Evolutionary conservation across 2,888 invertebrate genomes (phyloP).

Genomic region (Clostera curtula): DNA sequence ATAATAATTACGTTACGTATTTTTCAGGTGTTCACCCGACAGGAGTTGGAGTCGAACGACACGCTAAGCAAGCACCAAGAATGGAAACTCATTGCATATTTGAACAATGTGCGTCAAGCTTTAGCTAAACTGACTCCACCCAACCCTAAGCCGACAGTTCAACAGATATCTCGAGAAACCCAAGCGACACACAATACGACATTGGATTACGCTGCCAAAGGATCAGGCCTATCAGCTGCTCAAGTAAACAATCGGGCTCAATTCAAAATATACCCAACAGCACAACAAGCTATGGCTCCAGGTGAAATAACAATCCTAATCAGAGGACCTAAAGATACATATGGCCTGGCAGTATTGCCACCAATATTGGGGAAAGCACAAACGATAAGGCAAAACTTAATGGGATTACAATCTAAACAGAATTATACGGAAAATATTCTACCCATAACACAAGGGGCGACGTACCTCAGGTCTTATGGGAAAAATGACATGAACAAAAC

Average conservation of each 20-base stretch:
- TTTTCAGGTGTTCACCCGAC: constrained; percentile 75
- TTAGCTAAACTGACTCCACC: constrained; percentile 56
- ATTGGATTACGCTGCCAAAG: constrained; percentile 73
- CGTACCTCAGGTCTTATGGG: constrained; percentile 58
- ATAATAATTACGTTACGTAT: background rate
- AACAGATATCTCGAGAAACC: constrained; percentile 49
- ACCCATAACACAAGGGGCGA: constrained; percentile 61
- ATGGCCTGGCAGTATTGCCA: constrained; percentile 58
- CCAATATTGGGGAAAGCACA: constrained; percentile 66
- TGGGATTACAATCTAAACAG: constrained; percentile 52
- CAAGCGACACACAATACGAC: too few relatives aligned
- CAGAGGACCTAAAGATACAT: constrained; percentile 62
- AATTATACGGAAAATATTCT: constrained; percentile 52
- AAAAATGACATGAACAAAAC: constrained; percentile 65
- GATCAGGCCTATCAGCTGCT: constrained; percentile 76
- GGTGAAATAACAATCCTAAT: constrained; percentile 65
- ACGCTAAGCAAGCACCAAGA: constrained; percentile 69
- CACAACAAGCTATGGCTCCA: constrained; percentile 63
- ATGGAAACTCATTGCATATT: constrained; percentile 70
- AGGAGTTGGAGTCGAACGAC: constrained; percentile 67
- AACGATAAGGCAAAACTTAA: constrained; percentile 55
- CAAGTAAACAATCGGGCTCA: constrained; percentile 70
- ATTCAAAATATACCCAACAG: constrained; percentile 76
- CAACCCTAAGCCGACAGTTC: constrained; percentile 48
- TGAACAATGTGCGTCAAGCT: constrained; percentile 64